phyloP scores from a whole-genome alignment of 2,113 vertebrate genomes.

The Xenopus tropicalis region DNA sequence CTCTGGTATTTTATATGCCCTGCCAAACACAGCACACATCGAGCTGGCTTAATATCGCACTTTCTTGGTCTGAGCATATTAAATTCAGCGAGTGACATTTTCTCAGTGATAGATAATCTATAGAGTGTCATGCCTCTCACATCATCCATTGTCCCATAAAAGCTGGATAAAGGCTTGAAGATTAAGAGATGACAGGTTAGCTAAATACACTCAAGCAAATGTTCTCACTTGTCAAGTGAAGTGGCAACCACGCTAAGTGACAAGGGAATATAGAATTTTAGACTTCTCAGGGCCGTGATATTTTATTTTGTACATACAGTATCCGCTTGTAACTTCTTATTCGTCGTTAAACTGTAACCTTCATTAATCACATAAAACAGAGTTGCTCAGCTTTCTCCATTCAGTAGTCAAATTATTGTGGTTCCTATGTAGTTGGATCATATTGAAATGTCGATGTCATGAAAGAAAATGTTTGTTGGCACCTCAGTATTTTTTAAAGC shows the following conservation, averaged over 20 bases:
- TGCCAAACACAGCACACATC: too few species aligned
- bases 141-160: conserved; percentile 8
- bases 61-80: not conserved
- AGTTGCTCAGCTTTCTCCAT: too few species aligned
- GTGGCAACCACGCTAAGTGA: not conserved
- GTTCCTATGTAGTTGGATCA: too few species aligned
- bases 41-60: not conserved
- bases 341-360: too few species aligned
- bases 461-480: too few species aligned
- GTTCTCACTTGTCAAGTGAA: conserved; percentile 6
- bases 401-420: too few species aligned
- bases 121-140: not conserved
- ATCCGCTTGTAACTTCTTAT: too few species aligned
- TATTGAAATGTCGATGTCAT: too few species aligned
- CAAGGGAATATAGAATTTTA: not conserved
- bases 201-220: conserved; percentile 9
- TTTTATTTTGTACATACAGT: not conserved
- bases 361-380: too few species aligned
- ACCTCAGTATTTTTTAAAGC: too few species aligned
- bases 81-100: conserved; percentile 3
- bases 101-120: conserved; percentile 3
- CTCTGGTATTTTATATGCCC: too few species aligned
- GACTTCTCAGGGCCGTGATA: not conserved
- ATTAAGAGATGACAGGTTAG: conserved; percentile 13
- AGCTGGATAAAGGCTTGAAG: not conserved